These are phyloP conservation scores for Potamarius usumacintae DNA, from an alignment of 2,113 vertebrate species.

Conservation along the genomic window DNA sequence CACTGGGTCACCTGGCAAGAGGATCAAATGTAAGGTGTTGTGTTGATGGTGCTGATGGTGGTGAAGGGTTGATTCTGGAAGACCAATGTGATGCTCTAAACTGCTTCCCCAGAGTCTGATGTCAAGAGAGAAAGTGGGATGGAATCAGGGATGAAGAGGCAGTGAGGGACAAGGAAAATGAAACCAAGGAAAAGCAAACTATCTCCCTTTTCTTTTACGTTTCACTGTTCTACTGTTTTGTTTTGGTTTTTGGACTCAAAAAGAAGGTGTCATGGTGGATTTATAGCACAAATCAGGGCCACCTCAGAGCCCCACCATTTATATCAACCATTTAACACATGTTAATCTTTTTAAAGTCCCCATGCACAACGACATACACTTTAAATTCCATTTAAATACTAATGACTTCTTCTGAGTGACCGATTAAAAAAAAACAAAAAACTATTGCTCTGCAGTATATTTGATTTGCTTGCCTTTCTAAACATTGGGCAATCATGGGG, in stretches of 20 bases:
- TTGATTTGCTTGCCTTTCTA: too few species aligned
- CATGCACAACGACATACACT: background rate
- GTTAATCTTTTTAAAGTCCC: background rate
- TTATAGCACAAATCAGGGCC: background rate
- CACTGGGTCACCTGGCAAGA: conserved; percentile 66
- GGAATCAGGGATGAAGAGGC: background rate
- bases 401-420: background rate
- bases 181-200: background rate
- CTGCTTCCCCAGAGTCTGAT: conserved; percentile 53
- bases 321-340: background rate
- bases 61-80: conserved; percentile 60
- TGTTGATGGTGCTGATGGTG: conserved; percentile 45
- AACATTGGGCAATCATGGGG: background rate
- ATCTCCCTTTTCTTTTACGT: background rate
- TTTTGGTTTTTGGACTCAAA: background rate
- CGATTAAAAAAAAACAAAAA: background rate
- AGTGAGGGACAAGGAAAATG: background rate
- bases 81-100: conserved; percentile 64
- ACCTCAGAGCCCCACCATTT: background rate
- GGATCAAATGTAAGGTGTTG: conserved; percentile 64
- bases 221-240: background rate
- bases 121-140: conserved; percentile 37
- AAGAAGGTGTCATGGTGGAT: conserved; percentile 11
- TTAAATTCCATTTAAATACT: background rate
- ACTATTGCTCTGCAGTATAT: background rate